Evolutionary conservation across 2,113 vertebrate species (phyloP).

Genomic region (Apeltes quadracus): DNA sequence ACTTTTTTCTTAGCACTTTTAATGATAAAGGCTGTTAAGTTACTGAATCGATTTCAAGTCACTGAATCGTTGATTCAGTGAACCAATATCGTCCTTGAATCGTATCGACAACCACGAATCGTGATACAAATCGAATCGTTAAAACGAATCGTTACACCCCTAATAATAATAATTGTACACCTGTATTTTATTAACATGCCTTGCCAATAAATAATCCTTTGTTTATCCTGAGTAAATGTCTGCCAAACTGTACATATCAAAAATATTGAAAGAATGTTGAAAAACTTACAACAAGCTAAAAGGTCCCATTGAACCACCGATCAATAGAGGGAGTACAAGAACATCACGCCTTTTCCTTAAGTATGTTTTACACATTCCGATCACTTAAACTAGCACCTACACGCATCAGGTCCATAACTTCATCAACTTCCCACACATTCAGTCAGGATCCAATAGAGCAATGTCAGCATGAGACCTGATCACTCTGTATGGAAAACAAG

Average conservation of each 20-base stretch:
- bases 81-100: no score
- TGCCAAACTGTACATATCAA: background rate
- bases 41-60: no score
- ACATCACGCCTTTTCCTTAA: background rate
- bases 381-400: background rate
- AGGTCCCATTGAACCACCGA: background rate
- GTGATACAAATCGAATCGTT: no score
- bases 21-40: no score
- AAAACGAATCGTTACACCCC: no score
- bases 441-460: background rate
- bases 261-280: background rate
- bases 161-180: background rate
- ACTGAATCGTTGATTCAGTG: no score
- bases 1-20: no score
- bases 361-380: background rate
- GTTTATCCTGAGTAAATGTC: background rate
- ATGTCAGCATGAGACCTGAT: slow-evolving; percentile 23
- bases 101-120: no score
- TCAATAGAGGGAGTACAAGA: background rate
- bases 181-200: background rate
- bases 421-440: background rate
- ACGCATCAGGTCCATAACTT: background rate
- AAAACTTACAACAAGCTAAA: background rate
- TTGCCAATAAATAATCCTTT: background rate
- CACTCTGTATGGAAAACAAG: slow-evolving; percentile 37